Base-by-base conservation (phyloP, 2,888 invertebrate species). In the Volucella zonaria region DNA sequence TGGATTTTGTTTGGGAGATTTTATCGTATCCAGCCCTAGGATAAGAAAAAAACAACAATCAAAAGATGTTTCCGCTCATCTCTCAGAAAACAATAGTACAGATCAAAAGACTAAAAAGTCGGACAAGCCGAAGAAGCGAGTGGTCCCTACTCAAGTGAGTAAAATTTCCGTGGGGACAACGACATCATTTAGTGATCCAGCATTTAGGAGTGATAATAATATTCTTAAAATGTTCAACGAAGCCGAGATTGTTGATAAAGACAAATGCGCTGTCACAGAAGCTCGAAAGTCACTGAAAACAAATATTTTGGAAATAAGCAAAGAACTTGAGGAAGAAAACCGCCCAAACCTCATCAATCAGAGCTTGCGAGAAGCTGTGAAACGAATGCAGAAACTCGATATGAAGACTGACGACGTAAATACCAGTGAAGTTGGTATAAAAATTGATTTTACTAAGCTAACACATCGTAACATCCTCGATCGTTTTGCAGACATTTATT, bases 191-290 rank as follows among this genome's bases (percentile, higher is more conserved):
- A 82, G 59, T 67, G 89, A 89, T 75, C 90, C 91, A 42, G 89
- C 90, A n/a, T 91, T 91, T 80, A 90, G 91, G 76, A 89, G 89
- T 52, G 92, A 92, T n/a, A 92, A 92, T 58, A 92, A 92, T 81
- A 87, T 92, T 6, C 83, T 89, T 10, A 88, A 89, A 49, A 86
- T 91, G 23, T 88, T 89, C 4, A 89, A 89, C 47, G 89, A 88
- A 14, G 85, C 87, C 9, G 92, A 91, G 76, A 82, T 90, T 8
- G 87, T 89, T 2, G 91, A 91, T 58, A 88, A 87, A 43, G 89
- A 88, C 14, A 89, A 91, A 18, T 89, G 89, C 2, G 87, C 87
- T 8, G 87, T 89, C 4, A 80, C 89, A 58, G 89, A 89, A 79
- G 91, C 91, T 0, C 89, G 91, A 0, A 90, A 90, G 75, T 87